Conservation (phyloP, 2,888 invertebrate species). For the Drosophila putrida region DNA sequence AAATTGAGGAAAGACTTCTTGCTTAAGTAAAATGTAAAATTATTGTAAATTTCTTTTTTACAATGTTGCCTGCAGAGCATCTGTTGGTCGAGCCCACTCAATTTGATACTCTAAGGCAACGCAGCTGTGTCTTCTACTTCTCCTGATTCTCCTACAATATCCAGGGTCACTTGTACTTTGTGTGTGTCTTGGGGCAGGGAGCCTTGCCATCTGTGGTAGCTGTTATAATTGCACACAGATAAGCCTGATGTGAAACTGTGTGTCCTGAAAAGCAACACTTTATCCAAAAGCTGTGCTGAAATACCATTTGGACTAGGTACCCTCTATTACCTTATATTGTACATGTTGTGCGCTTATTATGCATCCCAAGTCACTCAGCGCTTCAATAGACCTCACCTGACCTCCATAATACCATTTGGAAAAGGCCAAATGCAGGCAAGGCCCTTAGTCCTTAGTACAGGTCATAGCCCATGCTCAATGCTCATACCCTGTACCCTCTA, state of each 20-base stretch:
- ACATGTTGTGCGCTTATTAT: neutral
- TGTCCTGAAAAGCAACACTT: constrained; percentile 4
- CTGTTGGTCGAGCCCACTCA: neutral
- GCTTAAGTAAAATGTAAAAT: no score
- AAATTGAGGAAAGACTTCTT: no score
- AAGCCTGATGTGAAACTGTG: neutral
- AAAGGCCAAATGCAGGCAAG: constrained; percentile 24
- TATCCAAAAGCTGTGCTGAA: neutral
- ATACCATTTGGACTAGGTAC: neutral
- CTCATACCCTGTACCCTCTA: neutral
- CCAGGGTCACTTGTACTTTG: neutral
- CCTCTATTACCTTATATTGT: neutral
- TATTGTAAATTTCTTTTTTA: no score
- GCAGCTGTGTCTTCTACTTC: neutral
- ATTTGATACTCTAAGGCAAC: neutral
- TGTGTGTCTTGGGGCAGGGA: neutral
- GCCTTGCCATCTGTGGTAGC: neutral
- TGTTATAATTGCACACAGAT: constrained; percentile 31
- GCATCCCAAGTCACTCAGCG: constrained; percentile 4
- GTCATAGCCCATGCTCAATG: constrained; percentile 17
- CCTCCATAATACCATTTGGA: constrained; percentile 14
- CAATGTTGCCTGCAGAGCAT: neutral
- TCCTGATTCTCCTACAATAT: neutral
- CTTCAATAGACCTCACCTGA: constrained; percentile 19
- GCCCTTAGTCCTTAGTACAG: neutral